These are phyloP conservation scores for Neelides sp. DNA, from an alignment of 1,140 invertebrate genomes.

Conservation along the genomic window DNA sequence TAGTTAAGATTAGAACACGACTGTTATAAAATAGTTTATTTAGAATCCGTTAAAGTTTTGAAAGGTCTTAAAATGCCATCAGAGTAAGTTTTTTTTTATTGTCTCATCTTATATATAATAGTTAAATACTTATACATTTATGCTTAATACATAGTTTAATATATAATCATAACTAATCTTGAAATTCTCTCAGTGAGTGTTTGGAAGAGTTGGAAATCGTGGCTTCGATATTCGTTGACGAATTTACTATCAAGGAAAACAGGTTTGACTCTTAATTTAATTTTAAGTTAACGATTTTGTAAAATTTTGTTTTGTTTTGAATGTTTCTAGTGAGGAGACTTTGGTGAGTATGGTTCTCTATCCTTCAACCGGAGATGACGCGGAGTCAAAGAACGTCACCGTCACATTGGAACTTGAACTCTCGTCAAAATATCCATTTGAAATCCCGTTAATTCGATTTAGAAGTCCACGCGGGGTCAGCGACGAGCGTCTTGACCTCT, in stretches of 20 bases:
- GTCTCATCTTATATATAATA: not conserved
- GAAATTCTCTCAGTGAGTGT: slow-evolving; percentile 19
- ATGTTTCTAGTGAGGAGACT: slow-evolving; percentile 29
- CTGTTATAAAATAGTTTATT: no score
- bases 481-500: slow-evolving; percentile 11
- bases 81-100: slow-evolving; percentile 15
- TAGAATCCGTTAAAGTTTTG: not conserved
- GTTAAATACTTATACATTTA: not conserved
- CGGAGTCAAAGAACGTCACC: slow-evolving; percentile 39
- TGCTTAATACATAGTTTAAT: not conserved
- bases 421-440: slow-evolving; percentile 29
- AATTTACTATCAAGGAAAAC: slow-evolving; percentile 27
- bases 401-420: slow-evolving; percentile 37
- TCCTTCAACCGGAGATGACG: slow-evolving; percentile 39
- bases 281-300: slow-evolving; percentile 8
- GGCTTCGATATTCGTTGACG: slow-evolving; percentile 34
- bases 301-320: slow-evolving; percentile 6
- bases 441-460: slow-evolving; percentile 14
- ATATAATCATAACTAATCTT: not conserved
- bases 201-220: slow-evolving; percentile 33
- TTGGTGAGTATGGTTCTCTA: slow-evolving; percentile 36
- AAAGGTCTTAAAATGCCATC: slow-evolving; percentile 13
- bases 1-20: no score
- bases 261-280: not conserved
- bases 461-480: slow-evolving; percentile 25